Conservation (phyloP, 2,797 vertebrate species). For the Nothura maculosa region DNA sequence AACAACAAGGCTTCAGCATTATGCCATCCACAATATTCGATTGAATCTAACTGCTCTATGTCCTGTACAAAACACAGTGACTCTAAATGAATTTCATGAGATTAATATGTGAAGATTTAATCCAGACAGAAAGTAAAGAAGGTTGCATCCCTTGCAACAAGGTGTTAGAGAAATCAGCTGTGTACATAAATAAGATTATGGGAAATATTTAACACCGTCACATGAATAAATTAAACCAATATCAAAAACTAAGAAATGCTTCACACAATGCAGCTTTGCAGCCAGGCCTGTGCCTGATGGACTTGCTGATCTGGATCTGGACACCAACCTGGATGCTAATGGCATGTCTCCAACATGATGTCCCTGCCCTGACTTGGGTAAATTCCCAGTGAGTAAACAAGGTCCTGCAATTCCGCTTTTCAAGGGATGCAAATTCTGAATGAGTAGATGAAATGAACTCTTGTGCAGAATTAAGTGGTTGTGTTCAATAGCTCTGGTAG, state of each 20-base stretch:
- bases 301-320: neutral
- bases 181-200: neutral
- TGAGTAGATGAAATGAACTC: accelerated
- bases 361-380: neutral
- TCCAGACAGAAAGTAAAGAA: neutral
- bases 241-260: neutral
- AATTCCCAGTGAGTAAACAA: neutral
- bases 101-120: neutral
- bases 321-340: neutral
- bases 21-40: neutral
- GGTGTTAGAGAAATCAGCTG: neutral
- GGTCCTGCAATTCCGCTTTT: neutral
- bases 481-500: neutral
- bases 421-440: neutral
- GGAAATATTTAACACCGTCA: too few species aligned
- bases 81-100: neutral
- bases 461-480: neutral
- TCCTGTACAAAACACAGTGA: neutral
- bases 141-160: neutral
- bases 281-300: neutral
- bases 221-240: neutral
- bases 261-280: neutral
- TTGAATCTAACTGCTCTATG: neutral
- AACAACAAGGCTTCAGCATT: neutral
- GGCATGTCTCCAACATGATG: neutral